Evolutionary conservation across 2,113 vertebrate species (phyloP), one percentile per base, ranked within the genome.

Genomic region (Sturnus vulgaris): DNA sequence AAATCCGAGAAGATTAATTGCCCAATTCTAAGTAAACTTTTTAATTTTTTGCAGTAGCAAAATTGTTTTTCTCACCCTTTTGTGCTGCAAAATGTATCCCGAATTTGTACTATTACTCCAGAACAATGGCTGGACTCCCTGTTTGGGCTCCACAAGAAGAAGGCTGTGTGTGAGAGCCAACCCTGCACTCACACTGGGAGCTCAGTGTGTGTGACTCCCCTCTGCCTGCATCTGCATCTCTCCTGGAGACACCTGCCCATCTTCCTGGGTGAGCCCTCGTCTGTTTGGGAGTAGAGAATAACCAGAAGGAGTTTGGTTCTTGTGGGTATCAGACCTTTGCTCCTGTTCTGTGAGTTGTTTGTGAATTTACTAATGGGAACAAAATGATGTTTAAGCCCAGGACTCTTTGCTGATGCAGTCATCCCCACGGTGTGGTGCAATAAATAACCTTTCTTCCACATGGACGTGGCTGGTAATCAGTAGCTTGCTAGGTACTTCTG

Each of bases 381-480:
- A 90, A 71, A 88, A 85, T 61, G 39, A 39, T 64, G 88, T 71
- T 66, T 42, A 77, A 86, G 68, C 42, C 56, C 35, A n/a, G 60
- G 44, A 80, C 80, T 83, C 75, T 75, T 23, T 25, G 82, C 86
- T 86, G 59, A 71, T 90, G 71, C 47, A 53, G 90, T 56, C 65
- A 30, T 33, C 55, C 80, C 77, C 47, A 30, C 23, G 52, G 49
- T 23, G 27, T 94, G 85, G 71, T 93, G 92, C 83, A 95, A 86
- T 70, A 75, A 68, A 81, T 88, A 90, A 94, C 92, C 75, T 63
- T 84, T 93, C 71, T 93, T 93, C 92, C 55, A 35, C 80, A 78
- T 93, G 86, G 76, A 66, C 1, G 0, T 63, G 33, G n/a, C 61
- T 95, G 46, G 30, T 73, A 20, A 37, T 69, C 50, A 70, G 68